Base-by-base conservation (phyloP, 2,797 vertebrate species). In the Steatocranus sp. region DNA sequence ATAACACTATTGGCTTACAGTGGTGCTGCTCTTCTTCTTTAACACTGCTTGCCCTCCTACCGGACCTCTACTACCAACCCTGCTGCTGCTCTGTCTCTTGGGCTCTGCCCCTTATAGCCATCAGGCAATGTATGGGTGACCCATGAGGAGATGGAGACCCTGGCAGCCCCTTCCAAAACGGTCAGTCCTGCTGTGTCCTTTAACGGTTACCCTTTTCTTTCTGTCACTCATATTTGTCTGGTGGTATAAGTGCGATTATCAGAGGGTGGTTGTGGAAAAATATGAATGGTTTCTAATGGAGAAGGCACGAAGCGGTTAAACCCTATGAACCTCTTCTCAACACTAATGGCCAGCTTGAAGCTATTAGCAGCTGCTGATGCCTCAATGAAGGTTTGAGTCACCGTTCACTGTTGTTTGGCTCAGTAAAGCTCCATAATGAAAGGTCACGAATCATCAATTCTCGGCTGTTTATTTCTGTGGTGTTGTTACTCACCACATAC, bases 101-200 rank as follows among this genome's bases (percentile, higher is more conserved):
- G 97, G 96, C 94, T 81, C 91, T 84, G 88, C 91, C 94, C 95
- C 88, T 70, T 78, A 85, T 96, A 99, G 98, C 97, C 98, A 75
- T 99, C 98, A 95, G 98, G 98, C 96, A 99, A 99, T 88, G 98
- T 99, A 56, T 99, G 98, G 98, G 96, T 99, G 95, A 99, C 98
- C 93, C 98, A 99, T 84, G 98, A 99, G 97, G 98, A 99, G 96
- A 99, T 99, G 98, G 98, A 99, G 96, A 99, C 97, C 82, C 95
- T 99, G 89, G 97, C 98, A 75, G 98, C 98, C 94, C 97, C 98
- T 84, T 97, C 97, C 91, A 99, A 98, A 98, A 97, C 97, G 98
- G 98, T 99, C 95, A 98, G 98, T 99, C 87, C 81, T 89, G 85
- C 46, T 70, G 77, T 86, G 81, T 84, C 76, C 81, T 84, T 68